Conservation (phyloP, 2,113 vertebrate genomes). For the Nothoprocta perdicaria region DNA sequence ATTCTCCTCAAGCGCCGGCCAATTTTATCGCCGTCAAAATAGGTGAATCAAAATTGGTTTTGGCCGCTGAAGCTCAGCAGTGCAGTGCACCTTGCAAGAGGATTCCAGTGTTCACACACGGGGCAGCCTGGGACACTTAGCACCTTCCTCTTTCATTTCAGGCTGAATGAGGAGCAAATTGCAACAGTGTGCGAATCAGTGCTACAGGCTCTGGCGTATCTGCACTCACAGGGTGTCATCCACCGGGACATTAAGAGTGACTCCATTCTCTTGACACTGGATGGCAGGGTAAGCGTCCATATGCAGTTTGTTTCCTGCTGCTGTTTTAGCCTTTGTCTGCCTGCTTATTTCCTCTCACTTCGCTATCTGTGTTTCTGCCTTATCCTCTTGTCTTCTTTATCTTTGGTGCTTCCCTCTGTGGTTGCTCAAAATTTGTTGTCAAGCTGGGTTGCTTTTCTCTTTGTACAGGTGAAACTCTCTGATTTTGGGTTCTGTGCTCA, state of each 20-base stretch:
- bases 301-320: not conserved
- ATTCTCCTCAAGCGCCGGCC: not conserved
- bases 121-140: not conserved
- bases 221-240: conserved; percentile 97
- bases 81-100: not conserved
- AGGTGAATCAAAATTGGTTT: fast-evolving
- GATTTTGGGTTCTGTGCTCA: conserved; percentile 99
- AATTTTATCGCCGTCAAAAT: not conserved
- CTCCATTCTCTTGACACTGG: conserved; percentile 94
- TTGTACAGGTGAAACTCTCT: conserved; percentile 92
- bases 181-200: conserved; percentile 97
- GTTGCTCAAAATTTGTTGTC: not conserved
- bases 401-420: not conserved
- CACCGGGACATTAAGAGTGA: conserved; percentile 99
- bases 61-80: not conserved
- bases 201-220: conserved; percentile 93
- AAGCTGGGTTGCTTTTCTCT: not conserved
- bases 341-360: not conserved
- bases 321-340: not conserved
- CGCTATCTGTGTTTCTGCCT: not conserved
- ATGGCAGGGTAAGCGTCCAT: conserved; percentile 86
- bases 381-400: fast-evolving
- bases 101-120: fast-evolving
- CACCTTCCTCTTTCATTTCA: conserved; percentile 46
- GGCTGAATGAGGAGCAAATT: conserved; percentile 96